These are phyloP conservation scores for Bathynomus jamesi DNA, from an alignment of 1,140 invertebrate species.

Conservation along the genomic window DNA sequence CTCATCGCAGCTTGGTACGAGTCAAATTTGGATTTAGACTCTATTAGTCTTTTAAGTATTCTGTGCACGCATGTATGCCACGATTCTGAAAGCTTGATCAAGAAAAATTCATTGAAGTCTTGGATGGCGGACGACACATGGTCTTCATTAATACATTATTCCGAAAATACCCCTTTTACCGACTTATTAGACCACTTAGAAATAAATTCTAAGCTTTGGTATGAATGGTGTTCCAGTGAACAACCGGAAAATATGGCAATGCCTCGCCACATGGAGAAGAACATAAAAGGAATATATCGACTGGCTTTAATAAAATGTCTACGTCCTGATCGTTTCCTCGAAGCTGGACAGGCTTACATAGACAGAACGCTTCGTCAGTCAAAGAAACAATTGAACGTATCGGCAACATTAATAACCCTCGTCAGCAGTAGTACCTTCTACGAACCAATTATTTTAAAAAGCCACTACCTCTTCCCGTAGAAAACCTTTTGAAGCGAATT, in stretches of 20 bases:
- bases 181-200: slow-evolving; percentile 17
- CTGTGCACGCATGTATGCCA: not conserved
- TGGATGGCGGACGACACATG: not conserved
- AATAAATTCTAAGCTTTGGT: slow-evolving; percentile 21
- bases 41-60: slow-evolving; percentile 7
- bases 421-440: slow-evolving; percentile 16
- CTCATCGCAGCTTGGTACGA: slow-evolving; percentile 32
- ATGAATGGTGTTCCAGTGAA: slow-evolving; percentile 33
- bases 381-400: slow-evolving; percentile 11
- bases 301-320: slow-evolving; percentile 27
- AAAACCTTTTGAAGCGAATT: slow-evolving; percentile 17
- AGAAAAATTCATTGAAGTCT: not conserved
- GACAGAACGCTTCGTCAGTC: slow-evolving; percentile 13
- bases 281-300: slow-evolving; percentile 21
- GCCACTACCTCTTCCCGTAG: slow-evolving; percentile 16
- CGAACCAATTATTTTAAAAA: slow-evolving; percentile 21
- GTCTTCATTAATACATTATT: slow-evolving; percentile 3
- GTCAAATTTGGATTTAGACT: slow-evolving; percentile 17
- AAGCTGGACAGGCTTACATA: slow-evolving; percentile 23
- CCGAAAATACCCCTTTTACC: slow-evolving; percentile 10
- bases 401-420: slow-evolving; percentile 15
- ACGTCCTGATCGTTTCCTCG: slow-evolving; percentile 25
- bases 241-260: slow-evolving; percentile 22
- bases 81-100: not conserved
- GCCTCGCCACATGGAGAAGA: slow-evolving; percentile 27